These are phyloP conservation scores for Sphaerophoria rueppellii DNA, from an alignment of 2,888 invertebrate genomes.

Conservation along the genomic window DNA sequence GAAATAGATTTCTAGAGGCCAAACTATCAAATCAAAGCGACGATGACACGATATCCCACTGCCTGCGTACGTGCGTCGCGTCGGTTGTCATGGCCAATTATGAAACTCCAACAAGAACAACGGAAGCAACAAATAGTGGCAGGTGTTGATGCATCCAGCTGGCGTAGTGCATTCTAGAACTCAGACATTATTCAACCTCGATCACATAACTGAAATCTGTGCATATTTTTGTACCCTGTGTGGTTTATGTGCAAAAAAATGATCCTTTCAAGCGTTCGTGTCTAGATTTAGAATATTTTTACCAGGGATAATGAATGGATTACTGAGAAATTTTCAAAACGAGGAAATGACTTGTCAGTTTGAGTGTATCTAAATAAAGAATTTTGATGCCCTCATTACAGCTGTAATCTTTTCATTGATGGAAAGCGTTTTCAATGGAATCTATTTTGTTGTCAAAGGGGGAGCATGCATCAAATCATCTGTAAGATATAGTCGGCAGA, in stretches of 20 bases:
- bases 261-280: constrained; percentile 29
- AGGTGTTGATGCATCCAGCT: constrained; percentile 74
- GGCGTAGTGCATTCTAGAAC: constrained; percentile 69
- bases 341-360: constrained; percentile 60
- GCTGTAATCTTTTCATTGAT: constrained; percentile 40
- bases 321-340: constrained; percentile 53
- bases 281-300: constrained; percentile 55
- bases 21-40: constrained; percentile 34
- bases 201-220: constrained; percentile 39
- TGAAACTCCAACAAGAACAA: constrained; percentile 52
- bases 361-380: constrained; percentile 49
- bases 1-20: constrained; percentile 31
- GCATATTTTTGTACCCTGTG: not conserved
- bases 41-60: constrained; percentile 21
- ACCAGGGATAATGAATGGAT: constrained; percentile 15
- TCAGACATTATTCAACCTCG: constrained; percentile 71
- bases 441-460: constrained; percentile 20
- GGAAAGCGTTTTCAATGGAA: constrained; percentile 39
- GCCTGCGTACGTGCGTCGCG: constrained; percentile 5
- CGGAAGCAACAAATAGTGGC: constrained; percentile 74
- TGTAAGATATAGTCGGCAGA: no score
- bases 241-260: constrained; percentile 47
- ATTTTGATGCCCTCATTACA: not conserved
- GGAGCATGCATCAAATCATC: no score
- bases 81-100: constrained; percentile 73